phyloP scores from a whole-genome alignment of 2,888 invertebrate genomes.

The Epsilonema sp. region DNA sequence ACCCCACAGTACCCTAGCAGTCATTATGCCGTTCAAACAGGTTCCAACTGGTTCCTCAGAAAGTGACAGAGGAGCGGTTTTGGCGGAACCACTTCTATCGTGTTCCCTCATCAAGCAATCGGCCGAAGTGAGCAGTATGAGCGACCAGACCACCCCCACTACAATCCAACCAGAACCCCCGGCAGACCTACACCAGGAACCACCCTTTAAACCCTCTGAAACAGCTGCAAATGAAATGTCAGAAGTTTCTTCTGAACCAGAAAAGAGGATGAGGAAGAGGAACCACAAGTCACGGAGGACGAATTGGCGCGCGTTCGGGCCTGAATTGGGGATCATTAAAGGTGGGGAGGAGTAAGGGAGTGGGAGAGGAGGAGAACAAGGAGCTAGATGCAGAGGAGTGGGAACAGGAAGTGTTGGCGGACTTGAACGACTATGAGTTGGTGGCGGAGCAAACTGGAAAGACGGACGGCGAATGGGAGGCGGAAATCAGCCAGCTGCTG shows the following conservation, averaged over 20 bases:
- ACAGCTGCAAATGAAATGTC: neutral
- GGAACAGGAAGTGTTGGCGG: constrained; percentile 22
- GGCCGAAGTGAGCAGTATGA: constrained; percentile 44
- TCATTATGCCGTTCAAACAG: too few relatives aligned
- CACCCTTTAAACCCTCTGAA: too few relatives aligned
- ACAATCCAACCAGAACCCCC: neutral
- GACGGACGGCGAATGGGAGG: constrained; percentile 19
- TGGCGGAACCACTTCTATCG: constrained; percentile 99
- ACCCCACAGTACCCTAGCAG: too few relatives aligned
- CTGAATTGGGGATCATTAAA: constrained; percentile 4
- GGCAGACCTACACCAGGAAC: too few relatives aligned
- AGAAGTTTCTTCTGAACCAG: neutral
- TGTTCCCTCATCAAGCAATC: constrained; percentile 94
- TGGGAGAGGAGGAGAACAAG: too few relatives aligned
- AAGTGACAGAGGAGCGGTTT: constrained; percentile 70
- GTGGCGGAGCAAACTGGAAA: constrained; percentile 18
- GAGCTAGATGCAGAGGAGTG: constrained; percentile 17
- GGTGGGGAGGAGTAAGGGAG: too few relatives aligned
- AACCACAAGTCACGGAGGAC: constrained; percentile 1
- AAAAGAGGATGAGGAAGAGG: constrained; percentile 7
- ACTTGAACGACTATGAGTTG: constrained; percentile 22
- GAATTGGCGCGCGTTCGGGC: constrained; percentile 1
- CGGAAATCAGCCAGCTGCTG: constrained; percentile 18
- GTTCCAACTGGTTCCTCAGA: constrained; percentile 77
- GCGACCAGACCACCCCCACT: neutral